A percentile compares a stretch with the other conserved stretches of the same genome.
phyloP scores from a whole-genome alignment of 1,140 invertebrate species.

The Drosophila gunungcola region DNA sequence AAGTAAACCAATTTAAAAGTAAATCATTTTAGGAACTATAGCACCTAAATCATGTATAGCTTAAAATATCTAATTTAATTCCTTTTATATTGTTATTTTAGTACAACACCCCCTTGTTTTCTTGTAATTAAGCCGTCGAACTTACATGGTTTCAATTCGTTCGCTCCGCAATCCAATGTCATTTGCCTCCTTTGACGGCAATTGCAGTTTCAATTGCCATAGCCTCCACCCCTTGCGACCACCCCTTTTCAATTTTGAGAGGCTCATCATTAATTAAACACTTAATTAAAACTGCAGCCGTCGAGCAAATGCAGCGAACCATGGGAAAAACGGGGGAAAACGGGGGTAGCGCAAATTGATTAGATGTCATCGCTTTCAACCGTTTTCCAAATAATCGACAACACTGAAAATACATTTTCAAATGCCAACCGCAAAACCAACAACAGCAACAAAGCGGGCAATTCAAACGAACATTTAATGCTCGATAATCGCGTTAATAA shows the following conservation, averaged over 20 bases:
- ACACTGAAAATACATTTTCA: conserved; percentile 39
- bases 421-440: conserved; percentile 37
- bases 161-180: not conserved
- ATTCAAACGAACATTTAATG: conserved; percentile 28
- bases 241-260: conserved; percentile 16
- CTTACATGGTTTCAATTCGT: conserved; percentile 8
- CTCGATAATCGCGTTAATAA: conserved; percentile 57
- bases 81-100: not conserved
- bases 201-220: conserved; percentile 36
- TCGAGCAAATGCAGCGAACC: conserved; percentile 40
- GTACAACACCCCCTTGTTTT: not conserved
- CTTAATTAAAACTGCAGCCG: conserved; percentile 60
- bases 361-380: conserved; percentile 57
- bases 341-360: conserved; percentile 42
- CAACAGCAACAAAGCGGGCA: conserved; percentile 30
- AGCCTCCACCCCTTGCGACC: not conserved
- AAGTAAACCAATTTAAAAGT: no score
- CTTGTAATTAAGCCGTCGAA: conserved; percentile 20
- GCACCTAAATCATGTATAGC: no score
- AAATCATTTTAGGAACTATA: not conserved
- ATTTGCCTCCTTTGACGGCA: conserved; percentile 31
- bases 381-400: conserved; percentile 41
- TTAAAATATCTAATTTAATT: no score
- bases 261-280: conserved; percentile 61
- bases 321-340: not conserved